Conservation (phyloP, 2,888 invertebrate species). For the Andricus quercusramuli region DNA sequence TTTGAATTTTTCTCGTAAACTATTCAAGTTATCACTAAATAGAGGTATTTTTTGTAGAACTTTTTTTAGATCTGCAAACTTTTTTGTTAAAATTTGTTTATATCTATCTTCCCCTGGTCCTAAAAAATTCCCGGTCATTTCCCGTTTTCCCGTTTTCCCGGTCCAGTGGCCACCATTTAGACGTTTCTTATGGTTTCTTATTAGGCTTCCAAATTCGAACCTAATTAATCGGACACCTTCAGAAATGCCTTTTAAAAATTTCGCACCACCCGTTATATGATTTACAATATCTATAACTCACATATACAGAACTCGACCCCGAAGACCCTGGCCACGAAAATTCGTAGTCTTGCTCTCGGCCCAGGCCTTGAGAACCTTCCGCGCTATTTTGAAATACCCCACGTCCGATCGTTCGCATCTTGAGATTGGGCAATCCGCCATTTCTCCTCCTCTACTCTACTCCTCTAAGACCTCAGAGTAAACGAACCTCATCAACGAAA, state of each 20-base stretch:
- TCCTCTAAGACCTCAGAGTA: neutral
- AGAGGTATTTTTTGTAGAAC: too few species aligned
- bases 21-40: too few species aligned
- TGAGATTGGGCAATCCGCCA: slow-evolving; percentile 36
- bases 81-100: too few species aligned
- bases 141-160: too few species aligned
- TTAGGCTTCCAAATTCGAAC: too few species aligned
- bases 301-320: neutral
- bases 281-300: slow-evolving; percentile 15
- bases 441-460: neutral
- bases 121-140: too few species aligned
- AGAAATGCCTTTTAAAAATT: neutral
- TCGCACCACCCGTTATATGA: slow-evolving; percentile 22
- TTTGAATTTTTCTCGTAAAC: too few species aligned
- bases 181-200: too few species aligned
- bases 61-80: too few species aligned
- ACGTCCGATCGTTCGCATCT: slow-evolving; percentile 11
- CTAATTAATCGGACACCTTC: neutral
- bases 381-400: slow-evolving; percentile 36
- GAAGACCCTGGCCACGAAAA: slow-evolving; percentile 35
- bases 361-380: slow-evolving; percentile 34
- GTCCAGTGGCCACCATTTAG: too few species aligned
- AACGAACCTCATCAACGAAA: slow-evolving; percentile 4
- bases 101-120: too few species aligned
- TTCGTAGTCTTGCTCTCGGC: slow-evolving; percentile 32